These are phyloP conservation scores for Drosophila setosimentum DNA, from an alignment of 2,888 invertebrate species.

Conservation along the genomic window DNA sequence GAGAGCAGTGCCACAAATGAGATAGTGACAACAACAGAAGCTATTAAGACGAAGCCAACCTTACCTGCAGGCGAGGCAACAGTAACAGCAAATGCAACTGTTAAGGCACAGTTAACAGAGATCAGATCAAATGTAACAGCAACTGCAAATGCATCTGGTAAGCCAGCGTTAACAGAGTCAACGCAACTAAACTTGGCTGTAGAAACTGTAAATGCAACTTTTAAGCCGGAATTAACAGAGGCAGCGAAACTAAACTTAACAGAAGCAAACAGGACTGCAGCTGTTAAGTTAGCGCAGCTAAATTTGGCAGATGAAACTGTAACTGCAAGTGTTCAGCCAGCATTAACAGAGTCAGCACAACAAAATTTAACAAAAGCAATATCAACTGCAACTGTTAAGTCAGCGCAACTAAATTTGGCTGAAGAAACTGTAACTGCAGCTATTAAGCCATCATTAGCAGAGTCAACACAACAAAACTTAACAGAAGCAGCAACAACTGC, in stretches of 20 bases:
- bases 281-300: slow-evolving; percentile 1
- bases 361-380: not conserved
- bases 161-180: slow-evolving; percentile 8
- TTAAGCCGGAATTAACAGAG: slow-evolving; percentile 17
- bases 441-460: slow-evolving; percentile 7
- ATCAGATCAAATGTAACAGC: not conserved
- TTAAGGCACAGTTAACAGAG: slow-evolving; percentile 10
- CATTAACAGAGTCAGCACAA: not conserved
- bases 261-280: not conserved
- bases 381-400: not conserved
- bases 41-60: not conserved
- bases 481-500: not conserved
- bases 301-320: not conserved
- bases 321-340: slow-evolving; percentile 2
- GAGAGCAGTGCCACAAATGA: slow-evolving; percentile 20
- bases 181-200: not conserved
- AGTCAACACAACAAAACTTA: not conserved
- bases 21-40: slow-evolving; percentile 7
- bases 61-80: not conserved
- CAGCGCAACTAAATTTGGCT: not conserved
- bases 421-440: not conserved
- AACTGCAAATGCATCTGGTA: not conserved
- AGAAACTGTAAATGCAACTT: not conserved
- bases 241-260: not conserved
- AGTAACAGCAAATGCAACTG: not conserved